These are phyloP conservation scores for Mustela nigripes DNA, from an alignment of 2,113 vertebrate species.

Conservation along the genomic window DNA sequence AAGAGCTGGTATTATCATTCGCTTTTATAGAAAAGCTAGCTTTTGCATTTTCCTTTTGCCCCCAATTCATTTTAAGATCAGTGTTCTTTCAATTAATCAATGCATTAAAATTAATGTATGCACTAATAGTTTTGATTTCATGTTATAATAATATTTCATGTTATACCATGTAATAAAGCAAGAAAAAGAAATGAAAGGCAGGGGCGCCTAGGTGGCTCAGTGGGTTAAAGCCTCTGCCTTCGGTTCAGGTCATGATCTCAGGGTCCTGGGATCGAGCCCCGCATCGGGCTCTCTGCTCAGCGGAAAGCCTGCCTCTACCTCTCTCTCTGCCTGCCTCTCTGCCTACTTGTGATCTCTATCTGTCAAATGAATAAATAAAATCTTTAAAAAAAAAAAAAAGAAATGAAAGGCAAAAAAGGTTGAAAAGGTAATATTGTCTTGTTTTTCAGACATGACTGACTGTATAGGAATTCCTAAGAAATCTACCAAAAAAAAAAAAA, in stretches of 20 bases:
- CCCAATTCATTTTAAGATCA: background rate
- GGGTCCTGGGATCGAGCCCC: too few relatives aligned
- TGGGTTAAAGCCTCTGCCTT: too few relatives aligned
- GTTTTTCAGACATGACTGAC: background rate
- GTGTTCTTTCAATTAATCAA: background rate
- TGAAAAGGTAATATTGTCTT: background rate
- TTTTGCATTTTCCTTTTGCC: conserved; percentile 31
- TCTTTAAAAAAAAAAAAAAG: background rate
- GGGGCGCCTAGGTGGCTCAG: too few relatives aligned
- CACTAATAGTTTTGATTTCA: background rate
- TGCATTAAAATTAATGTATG: conserved; percentile 11
- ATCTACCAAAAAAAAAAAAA: background rate
- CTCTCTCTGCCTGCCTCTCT: too few relatives aligned
- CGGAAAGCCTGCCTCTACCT: too few relatives aligned
- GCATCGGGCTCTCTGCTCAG: too few relatives aligned
- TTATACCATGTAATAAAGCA: background rate
- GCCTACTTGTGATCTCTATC: too few relatives aligned
- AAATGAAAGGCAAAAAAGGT: background rate
- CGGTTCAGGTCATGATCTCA: too few relatives aligned
- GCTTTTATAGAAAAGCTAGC: background rate
- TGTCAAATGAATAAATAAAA: too few relatives aligned
- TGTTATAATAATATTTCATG: background rate
- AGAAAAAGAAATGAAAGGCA: conserved; percentile 3
- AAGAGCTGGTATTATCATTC: background rate
- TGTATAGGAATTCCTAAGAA: conserved; percentile 12